phyloP scores from a whole-genome alignment of 2,113 vertebrate genomes.

The Ivindomyrus marchei region DNA sequence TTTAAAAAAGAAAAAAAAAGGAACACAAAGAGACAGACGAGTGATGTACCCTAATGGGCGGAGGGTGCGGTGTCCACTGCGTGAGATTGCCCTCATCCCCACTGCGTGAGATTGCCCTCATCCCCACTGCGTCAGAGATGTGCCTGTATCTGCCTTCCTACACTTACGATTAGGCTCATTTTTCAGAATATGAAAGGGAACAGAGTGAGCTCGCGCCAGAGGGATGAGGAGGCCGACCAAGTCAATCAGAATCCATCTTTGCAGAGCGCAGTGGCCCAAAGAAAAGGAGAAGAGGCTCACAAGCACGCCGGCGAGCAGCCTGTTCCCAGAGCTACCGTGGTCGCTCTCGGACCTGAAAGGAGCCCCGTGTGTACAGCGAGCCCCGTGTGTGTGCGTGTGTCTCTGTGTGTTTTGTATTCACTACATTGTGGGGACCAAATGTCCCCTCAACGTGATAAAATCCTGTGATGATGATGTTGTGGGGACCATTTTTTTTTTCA shows the following conservation, averaged over 20 bases:
- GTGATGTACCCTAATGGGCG: neutral
- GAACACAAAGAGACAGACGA: neutral
- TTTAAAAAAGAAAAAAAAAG: neutral
- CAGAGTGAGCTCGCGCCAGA: neutral
- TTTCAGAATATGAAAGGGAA: neutral
- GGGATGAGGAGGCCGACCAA: neutral
- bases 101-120: neutral
- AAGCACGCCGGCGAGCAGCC: neutral
- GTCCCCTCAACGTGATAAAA: neutral
- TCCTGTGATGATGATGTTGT: neutral
- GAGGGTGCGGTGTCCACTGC: neutral
- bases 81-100: neutral
- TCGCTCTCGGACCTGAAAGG: neutral
- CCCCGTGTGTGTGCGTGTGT: neutral
- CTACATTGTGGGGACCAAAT: neutral
- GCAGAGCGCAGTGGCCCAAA: too few species aligned
- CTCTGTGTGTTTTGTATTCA: neutral
- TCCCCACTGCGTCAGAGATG: neutral
- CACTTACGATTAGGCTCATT: neutral
- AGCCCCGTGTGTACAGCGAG: neutral
- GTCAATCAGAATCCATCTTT: neutral
- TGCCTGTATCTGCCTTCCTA: neutral
- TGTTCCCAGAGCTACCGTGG: neutral
- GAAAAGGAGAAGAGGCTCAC: neutral
- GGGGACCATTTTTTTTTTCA: neutral